A percentile compares a stretch with the other conserved stretches of the same genome.
Evolutionary conservation across 2,113 vertebrate genomes (phyloP).

Genomic region (Sorex fumeus): DNA sequence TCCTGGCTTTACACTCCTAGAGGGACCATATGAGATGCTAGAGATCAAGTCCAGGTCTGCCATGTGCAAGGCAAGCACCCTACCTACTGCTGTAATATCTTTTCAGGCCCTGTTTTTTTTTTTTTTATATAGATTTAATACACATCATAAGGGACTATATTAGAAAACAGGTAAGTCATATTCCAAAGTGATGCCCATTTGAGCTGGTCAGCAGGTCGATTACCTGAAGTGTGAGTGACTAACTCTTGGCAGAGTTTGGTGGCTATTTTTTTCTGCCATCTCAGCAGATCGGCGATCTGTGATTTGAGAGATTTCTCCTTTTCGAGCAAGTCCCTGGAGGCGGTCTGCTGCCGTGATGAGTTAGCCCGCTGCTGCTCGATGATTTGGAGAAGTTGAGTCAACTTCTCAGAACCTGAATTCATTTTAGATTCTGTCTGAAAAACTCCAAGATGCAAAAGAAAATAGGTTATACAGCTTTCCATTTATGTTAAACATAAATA

Average conservation of each 20-base stretch:
- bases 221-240: conserved; percentile 69
- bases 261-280: conserved; percentile 67
- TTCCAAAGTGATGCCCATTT: neutral
- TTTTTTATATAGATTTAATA: neutral
- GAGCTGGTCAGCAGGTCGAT: neutral
- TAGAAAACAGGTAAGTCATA: too few species aligned
- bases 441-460: conserved; percentile 64
- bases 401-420: conserved; percentile 63
- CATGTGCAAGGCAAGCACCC: too few species aligned
- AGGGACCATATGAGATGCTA: too few species aligned
- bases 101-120: neutral
- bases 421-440: conserved; percentile 64
- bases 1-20: too few species aligned
- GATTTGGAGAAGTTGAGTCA: conserved; percentile 49
- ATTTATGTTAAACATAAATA: neutral
- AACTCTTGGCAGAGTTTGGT: conserved; percentile 73
- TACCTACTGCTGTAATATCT: too few species aligned
- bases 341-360: conserved; percentile 35
- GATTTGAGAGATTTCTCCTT: conserved; percentile 60
- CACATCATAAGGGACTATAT: neutral
- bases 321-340: neutral
- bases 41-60: too few species aligned
- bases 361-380: conserved; percentile 50
- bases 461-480: neutral
- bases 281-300: conserved; percentile 63